Evolutionary conservation across 2,113 vertebrate genomes (phyloP).

Genomic region (Apteryx mantelli): DNA sequence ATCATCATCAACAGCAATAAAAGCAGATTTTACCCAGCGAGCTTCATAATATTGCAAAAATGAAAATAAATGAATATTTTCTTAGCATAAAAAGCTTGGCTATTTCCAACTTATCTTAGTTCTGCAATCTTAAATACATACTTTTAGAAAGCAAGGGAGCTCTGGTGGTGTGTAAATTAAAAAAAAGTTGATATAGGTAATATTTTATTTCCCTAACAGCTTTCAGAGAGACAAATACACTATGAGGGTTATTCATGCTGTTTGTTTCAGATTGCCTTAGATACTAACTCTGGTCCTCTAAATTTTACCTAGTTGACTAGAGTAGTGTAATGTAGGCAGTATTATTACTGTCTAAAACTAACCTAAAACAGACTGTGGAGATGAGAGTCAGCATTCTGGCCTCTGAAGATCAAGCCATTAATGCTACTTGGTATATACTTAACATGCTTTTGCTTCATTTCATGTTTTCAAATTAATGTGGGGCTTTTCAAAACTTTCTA

Average conservation of each 20-base stretch:
- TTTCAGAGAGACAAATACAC: not conserved
- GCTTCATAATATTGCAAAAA: conserved; percentile 24
- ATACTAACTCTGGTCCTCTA: not conserved
- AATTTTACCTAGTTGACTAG: not conserved
- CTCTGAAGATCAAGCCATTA: not conserved
- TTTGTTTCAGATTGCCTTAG: not conserved
- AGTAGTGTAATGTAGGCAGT: not conserved
- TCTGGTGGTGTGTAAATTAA: not conserved
- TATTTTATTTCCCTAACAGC: not conserved
- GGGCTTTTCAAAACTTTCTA: not conserved
- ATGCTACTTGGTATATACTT: not conserved
- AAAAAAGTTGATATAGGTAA: not conserved
- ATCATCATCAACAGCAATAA: not conserved
- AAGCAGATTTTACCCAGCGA: conserved; percentile 11
- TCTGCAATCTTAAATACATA: not conserved
- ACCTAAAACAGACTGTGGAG: not conserved
- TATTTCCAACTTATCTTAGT: not conserved
- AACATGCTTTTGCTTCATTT: not conserved
- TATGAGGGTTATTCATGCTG: not conserved
- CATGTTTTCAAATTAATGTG: not conserved
- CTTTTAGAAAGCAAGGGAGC: not conserved
- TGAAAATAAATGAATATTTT: conserved; percentile 13
- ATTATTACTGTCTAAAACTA: not conserved
- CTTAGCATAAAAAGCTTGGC: not conserved
- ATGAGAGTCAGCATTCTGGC: too few species aligned